phyloP scores from a whole-genome alignment of 1,140 invertebrate species.

The Apis florea region DNA sequence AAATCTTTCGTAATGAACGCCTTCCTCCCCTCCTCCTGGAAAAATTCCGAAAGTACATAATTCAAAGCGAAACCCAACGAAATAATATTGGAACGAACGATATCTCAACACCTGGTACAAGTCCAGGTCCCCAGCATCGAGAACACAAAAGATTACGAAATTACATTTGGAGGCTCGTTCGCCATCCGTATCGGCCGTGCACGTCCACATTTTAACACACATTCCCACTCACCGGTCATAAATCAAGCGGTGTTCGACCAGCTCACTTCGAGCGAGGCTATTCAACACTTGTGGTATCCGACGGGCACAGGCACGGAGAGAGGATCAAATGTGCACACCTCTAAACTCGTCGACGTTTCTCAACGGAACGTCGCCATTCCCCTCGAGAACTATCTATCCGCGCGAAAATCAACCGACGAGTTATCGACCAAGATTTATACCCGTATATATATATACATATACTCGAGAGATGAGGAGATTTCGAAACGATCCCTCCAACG shows the following conservation, averaged over 20 bases:
- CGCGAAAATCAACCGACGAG: background rate
- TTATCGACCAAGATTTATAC: conserved; percentile 28
- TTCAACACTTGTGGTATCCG: conserved; percentile 34
- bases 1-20: too few relatives aligned
- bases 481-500: conserved; percentile 16
- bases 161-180: background rate
- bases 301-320: conserved; percentile 17
- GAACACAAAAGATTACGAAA: background rate
- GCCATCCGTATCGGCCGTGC: background rate
- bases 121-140: background rate
- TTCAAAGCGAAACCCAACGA: too few relatives aligned
- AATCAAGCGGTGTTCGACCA: background rate
- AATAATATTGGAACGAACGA: too few relatives aligned
- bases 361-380: background rate
- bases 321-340: background rate
- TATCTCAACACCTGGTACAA: background rate
- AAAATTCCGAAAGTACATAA: too few relatives aligned
- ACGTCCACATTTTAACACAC: background rate
- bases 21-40: too few relatives aligned
- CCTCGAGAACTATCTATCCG: background rate
- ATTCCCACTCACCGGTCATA: background rate
- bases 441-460: background rate
- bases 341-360: background rate
- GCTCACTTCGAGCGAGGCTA: background rate
- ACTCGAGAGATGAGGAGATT: conserved; percentile 23